Percentiles rank a stretch among this genome's conserved stretches.
phyloP scores from a whole-genome alignment of 2,113 vertebrate species.

The Seriola quinqueradiata region DNA sequence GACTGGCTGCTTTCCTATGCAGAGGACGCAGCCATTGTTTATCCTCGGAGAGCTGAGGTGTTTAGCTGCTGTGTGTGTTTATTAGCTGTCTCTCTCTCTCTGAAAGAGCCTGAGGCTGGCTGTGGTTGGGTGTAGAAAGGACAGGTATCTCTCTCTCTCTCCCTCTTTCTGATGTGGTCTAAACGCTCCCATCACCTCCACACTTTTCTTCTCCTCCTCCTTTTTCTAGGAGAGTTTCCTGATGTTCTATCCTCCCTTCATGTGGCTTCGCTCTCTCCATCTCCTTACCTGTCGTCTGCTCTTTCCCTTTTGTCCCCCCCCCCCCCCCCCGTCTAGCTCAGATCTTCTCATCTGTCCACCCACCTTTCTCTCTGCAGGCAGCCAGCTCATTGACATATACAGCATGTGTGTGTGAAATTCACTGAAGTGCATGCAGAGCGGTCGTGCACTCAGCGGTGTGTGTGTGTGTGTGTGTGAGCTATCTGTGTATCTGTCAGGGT shows the following conservation, averaged over 20 bases:
- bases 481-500: constrained; percentile 47
- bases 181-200: constrained; percentile 2
- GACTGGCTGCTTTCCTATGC: constrained; percentile 36
- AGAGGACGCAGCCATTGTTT: constrained; percentile 66
- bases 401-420: constrained; percentile 21
- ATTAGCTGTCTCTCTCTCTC: constrained; percentile 14
- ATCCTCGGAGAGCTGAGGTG: constrained; percentile 24
- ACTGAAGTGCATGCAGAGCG: constrained; percentile 14
- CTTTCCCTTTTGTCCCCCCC: constrained; percentile 2
- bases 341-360: constrained; percentile 43
- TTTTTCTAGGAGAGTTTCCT: background rate
- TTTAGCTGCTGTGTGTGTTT: constrained; percentile 22
- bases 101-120: background rate
- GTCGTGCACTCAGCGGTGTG: constrained; percentile 22
- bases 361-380: constrained; percentile 28
- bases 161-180: background rate
- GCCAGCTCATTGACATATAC: constrained; percentile 28
- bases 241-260: background rate
- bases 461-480: constrained; percentile 27
- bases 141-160: constrained; percentile 24
- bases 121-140: background rate
- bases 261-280: constrained; percentile 30
- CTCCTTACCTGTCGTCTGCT: constrained; percentile 35
- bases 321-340: constrained; percentile 24
- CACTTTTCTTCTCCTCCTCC: background rate